These are phyloP conservation scores for Acrocera orbiculus DNA, from an alignment of 2,888 invertebrate species.

Conservation along the genomic window DNA sequence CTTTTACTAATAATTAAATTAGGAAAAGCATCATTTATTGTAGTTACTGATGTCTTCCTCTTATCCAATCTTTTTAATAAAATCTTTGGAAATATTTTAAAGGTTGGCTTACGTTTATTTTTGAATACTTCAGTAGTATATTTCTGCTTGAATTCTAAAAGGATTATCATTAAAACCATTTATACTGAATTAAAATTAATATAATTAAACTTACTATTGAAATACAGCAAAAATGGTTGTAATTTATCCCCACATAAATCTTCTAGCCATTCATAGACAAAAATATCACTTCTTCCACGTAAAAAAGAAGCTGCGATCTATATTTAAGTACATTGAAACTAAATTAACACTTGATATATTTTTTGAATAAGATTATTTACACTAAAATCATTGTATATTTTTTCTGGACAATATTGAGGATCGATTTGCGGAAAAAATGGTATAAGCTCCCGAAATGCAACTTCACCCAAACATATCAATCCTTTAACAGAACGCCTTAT, in stretches of 20 bases:
- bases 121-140: conserved; percentile 16
- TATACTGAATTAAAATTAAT: not conserved
- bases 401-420: conserved; percentile 19
- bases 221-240: conserved; percentile 26
- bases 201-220: conserved; percentile 18
- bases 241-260: conserved; percentile 24
- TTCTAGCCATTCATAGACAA: conserved; percentile 29
- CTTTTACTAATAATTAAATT: too few species aligned
- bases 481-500: conserved; percentile 24
- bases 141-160: conserved; percentile 19
- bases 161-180: not conserved
- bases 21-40: too few species aligned
- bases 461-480: conserved; percentile 25
- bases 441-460: conserved; percentile 27
- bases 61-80: conserved; percentile 23
- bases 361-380: conserved; percentile 11
- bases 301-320: conserved; percentile 23
- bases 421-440: conserved; percentile 25
- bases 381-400: conserved; percentile 21
- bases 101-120: conserved; percentile 16
- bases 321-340: not conserved
- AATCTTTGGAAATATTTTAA: conserved; percentile 20
- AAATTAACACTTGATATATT: not conserved
- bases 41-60: too few species aligned
- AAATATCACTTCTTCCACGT: conserved; percentile 24